Base-by-base conservation (phyloP, 2,888 invertebrate species). In the Drosophila percnosoma region DNA sequence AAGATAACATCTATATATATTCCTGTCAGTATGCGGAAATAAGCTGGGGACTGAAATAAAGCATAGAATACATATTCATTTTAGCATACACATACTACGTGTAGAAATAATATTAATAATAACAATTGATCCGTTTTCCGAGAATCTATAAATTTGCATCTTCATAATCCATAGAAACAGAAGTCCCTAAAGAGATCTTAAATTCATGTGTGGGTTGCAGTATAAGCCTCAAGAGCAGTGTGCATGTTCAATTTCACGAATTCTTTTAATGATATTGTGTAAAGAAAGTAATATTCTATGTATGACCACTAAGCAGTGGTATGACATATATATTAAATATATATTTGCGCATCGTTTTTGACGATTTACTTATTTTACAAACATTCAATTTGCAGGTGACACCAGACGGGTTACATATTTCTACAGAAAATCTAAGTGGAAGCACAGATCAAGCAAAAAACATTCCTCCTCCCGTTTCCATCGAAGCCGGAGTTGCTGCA, bases 301-400 rank as follows among this genome's bases (percentile, higher is more conserved):
- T 24, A 24, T 45, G 21, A 15, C 21, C 33, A 33, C 33, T 33
- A 33, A 33, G 11, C 33, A 33, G 33, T 33, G 11, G 33, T 33
- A 33, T 33, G 11, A 11, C 33, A 33, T 4, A 45, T 45, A 45
- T 24, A 42, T 42, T 42, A 6, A 21, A 21, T 42, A 42, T 21
- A 42, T 21, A 8, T 45, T 24, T 15, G 24, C 24, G 15, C 13
- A 24, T 7, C 45, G 15, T n/a, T 31, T 29, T 21, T n/a, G 18
- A 38, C n/a, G n/a, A 8, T 31, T 42, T 40, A 42, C 31, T 48
- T n/a, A 38, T 42, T 54, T 36, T 49, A 18, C 24, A 31, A 68
- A 29, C 38, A 45, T 58, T n/a, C 15, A 45, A n/a, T 49, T 73
- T 60, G 13, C 74, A 77, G 77, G 45, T 77, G 8, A 27, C 55